A percentile compares a stretch with the other conserved stretches of the same genome.
These are phyloP conservation scores for Ptilorrhoa leucosticta DNA, from an alignment of 2,113 vertebrate genomes.

Conservation along the genomic window DNA sequence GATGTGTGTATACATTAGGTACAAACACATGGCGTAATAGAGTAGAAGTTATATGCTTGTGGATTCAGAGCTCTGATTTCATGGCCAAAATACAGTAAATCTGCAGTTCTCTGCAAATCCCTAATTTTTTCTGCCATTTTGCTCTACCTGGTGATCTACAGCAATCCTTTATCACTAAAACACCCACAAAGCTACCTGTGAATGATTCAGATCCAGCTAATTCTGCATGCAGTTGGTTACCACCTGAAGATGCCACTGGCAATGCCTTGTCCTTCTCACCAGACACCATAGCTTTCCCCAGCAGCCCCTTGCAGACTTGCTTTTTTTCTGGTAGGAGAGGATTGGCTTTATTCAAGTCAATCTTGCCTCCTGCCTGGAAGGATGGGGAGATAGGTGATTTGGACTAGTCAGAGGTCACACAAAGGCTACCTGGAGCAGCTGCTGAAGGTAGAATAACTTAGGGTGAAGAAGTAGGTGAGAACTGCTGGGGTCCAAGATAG, in stretches of 20 bases:
- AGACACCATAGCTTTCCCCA: background rate
- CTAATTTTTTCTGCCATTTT: background rate
- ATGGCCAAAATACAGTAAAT: background rate
- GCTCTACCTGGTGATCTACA: background rate
- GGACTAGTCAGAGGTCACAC: background rate
- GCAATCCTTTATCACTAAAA: background rate
- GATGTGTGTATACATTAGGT: background rate
- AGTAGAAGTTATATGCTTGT: background rate
- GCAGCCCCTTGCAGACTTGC: fast-evolving
- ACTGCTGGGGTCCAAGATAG: background rate
- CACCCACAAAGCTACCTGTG: background rate
- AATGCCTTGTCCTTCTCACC: background rate
- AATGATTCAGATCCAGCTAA: background rate
- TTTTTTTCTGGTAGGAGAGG: background rate
- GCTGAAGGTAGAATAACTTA: background rate
- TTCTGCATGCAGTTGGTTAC: background rate
- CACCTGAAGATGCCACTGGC: fast-evolving
- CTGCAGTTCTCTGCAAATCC: background rate
- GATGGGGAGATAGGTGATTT: background rate
- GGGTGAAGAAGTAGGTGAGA: background rate
- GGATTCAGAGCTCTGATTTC: background rate
- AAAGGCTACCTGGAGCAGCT: background rate
- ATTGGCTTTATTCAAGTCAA: background rate
- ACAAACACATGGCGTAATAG: background rate
- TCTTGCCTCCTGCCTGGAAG: background rate